A percentile compares a stretch with the other conserved stretches of the same genome.
Evolutionary conservation across 2,888 invertebrate genomes (phyloP).

Genomic region (Plebejus argus): DNA sequence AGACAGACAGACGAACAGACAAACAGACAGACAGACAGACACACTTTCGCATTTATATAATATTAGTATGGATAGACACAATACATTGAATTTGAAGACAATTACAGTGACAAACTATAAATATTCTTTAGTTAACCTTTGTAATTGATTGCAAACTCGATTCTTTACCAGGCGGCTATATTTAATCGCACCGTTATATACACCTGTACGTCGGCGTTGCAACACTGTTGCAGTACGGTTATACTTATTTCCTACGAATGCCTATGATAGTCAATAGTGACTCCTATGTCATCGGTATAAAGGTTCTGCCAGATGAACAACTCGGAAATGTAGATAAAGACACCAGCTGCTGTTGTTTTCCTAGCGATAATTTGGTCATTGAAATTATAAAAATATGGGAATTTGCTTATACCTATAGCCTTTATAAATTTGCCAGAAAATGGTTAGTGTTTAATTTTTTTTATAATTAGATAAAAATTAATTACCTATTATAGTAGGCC

Average conservation of each 20-base stretch:
- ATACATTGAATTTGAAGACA: background rate
- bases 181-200: background rate
- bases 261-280: no score
- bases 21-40: no score
- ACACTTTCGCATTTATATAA: no score
- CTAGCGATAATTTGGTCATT: background rate
- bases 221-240: background rate
- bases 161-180: background rate
- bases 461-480: no score
- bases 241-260: background rate
- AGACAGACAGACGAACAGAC: no score
- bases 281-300: no score
- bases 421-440: no score
- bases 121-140: conserved; percentile 4
- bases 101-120: conserved; percentile 9
- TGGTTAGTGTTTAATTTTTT: no score
- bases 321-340: background rate
- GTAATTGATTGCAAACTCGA: conserved; percentile 7
- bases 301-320: background rate
- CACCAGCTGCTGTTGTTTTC: background rate
- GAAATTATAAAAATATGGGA: background rate
- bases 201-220: background rate
- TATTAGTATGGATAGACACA: background rate
- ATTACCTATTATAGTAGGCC: no score
- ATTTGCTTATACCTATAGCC: no score